Percentiles rank a stretch among this genome's conserved stretches.
phyloP scores from a whole-genome alignment of 2,888 invertebrate genomes.

The Patella pellucida region DNA sequence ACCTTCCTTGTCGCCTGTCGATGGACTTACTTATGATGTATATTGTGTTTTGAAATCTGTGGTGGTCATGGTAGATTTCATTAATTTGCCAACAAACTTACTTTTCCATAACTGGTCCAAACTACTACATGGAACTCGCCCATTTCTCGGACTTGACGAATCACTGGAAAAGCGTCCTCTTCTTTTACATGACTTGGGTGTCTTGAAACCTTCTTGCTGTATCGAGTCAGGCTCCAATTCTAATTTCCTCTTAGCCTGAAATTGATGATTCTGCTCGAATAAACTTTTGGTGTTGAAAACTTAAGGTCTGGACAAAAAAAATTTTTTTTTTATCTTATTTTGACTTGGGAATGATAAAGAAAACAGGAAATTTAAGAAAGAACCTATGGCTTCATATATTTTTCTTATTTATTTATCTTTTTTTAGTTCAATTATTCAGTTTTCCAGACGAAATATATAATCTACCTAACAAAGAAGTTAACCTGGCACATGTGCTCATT shows the following conservation, averaged over 20 bases:
- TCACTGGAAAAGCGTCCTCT: slow-evolving; percentile 39
- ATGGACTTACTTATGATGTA: too few species aligned
- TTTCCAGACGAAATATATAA: too few species aligned
- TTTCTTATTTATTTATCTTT: too few species aligned
- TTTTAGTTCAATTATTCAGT: too few species aligned
- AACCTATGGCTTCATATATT: too few species aligned
- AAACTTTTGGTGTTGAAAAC: not conserved
- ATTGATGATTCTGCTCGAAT: slow-evolving; percentile 14
- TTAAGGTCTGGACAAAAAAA: too few species aligned
- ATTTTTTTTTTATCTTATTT: too few species aligned
- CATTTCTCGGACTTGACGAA: slow-evolving; percentile 56
- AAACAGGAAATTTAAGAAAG: too few species aligned
- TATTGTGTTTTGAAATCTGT: not conserved
- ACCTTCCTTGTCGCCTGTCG: too few species aligned
- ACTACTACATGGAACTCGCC: slow-evolving; percentile 16
- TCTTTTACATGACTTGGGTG: slow-evolving; percentile 56
- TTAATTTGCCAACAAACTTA: not conserved
- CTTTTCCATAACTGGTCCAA: slow-evolving; percentile 3
- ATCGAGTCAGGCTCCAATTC: slow-evolving; percentile 53
- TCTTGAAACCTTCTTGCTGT: slow-evolving; percentile 58
- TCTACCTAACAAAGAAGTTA: too few species aligned
- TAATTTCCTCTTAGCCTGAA: slow-evolving; percentile 61
- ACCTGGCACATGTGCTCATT: too few species aligned
- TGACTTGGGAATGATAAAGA: too few species aligned
- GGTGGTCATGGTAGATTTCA: not conserved